phyloP scores from a whole-genome alignment of 2,888 invertebrate genomes.

The Druceiella hillmani region DNA sequence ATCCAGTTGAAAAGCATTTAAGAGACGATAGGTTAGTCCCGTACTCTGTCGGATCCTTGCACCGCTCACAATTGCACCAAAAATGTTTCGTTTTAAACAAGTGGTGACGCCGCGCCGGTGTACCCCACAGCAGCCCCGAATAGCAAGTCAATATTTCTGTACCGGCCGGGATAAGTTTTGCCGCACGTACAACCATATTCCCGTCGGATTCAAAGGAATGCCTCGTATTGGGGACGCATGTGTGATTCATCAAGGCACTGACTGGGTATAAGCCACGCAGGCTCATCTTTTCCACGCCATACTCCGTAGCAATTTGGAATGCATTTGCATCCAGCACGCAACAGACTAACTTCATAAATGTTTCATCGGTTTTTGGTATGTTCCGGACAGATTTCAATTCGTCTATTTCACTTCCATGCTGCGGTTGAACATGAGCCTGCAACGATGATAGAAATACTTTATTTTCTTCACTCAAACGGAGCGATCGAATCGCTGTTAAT shows the following conservation, averaged over 20 bases:
- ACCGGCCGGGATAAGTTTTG: constrained; percentile 52
- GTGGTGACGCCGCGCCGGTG: constrained; percentile 55
- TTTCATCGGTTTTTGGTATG: constrained; percentile 50
- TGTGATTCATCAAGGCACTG: constrained; percentile 63
- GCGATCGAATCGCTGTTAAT: constrained; percentile 38
- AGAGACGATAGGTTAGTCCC: constrained; percentile 55
- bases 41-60: constrained; percentile 61
- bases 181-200: constrained; percentile 56
- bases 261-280: constrained; percentile 62
- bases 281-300: constrained; percentile 44
- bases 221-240: constrained; percentile 61
- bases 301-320: constrained; percentile 53
- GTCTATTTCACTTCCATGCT: constrained; percentile 54
- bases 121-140: constrained; percentile 62
- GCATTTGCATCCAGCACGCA: constrained; percentile 62
- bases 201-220: constrained; percentile 54
- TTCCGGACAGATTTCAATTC: constrained; percentile 45
- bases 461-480: constrained; percentile 41
- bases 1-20: constrained; percentile 48
- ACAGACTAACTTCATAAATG: constrained; percentile 54
- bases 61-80: constrained; percentile 58
- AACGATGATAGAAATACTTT: constrained; percentile 47
- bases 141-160: constrained; percentile 63
- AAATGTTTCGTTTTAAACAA: constrained; percentile 64
- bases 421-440: constrained; percentile 48